A percentile compares a stretch with the other conserved stretches of the same genome.
Evolutionary conservation across 2,888 invertebrate species (phyloP).

Genomic region (Hartigia nigra): DNA sequence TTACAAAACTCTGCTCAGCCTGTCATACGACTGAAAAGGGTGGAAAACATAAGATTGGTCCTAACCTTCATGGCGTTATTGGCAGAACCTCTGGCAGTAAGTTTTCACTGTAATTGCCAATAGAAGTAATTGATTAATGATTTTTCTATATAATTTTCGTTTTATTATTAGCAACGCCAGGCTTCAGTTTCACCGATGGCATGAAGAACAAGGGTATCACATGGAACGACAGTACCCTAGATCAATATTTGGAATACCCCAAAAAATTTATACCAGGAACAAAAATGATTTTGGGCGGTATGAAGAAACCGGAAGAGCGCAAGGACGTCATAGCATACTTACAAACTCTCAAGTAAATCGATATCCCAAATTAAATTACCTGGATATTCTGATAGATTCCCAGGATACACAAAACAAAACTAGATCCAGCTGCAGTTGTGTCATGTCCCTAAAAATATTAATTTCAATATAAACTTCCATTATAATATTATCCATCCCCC

Average conservation of each 20-base stretch:
- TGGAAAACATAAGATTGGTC: constrained; percentile 77
- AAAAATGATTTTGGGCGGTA: constrained; percentile 80
- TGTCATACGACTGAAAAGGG: constrained; percentile 77
- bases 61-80: constrained; percentile 76
- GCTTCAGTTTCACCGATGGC: constrained; percentile 72
- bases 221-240: constrained; percentile 75
- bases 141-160: constrained; percentile 5
- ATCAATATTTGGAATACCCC: constrained; percentile 76
- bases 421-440: constrained; percentile 84
- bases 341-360: constrained; percentile 52
- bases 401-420: constrained; percentile 83
- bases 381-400: constrained; percentile 81
- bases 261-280: constrained; percentile 81
- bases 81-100: constrained; percentile 64
- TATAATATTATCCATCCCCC: neutral
- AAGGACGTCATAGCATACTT: constrained; percentile 76
- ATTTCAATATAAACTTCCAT: neutral
- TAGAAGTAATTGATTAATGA: neutral
- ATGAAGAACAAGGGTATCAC: constrained; percentile 75
- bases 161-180: constrained; percentile 53
- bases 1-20: constrained; percentile 74
- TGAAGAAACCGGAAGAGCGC: constrained; percentile 76
- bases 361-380: constrained; percentile 41
- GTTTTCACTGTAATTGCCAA: constrained; percentile 12
- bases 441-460: constrained; percentile 75